Evolutionary conservation across 37 sponge, comb jelly and placozoan species (phyloP).

Genomic region (Petrosia ficiformis): DNA sequence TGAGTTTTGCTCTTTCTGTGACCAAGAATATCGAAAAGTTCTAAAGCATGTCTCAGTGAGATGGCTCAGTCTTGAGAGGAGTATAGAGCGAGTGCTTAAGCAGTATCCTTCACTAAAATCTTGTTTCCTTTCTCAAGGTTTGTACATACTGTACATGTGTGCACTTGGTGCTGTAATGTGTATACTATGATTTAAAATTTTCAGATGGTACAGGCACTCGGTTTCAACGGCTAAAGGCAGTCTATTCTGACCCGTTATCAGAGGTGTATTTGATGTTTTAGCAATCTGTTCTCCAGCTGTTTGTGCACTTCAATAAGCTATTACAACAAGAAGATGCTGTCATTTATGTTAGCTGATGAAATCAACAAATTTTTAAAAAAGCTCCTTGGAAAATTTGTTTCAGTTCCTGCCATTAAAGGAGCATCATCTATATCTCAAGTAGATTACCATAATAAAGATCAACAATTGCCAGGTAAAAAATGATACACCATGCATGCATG

Average conservation of each 20-base stretch:
- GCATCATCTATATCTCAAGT: constrained; percentile 7
- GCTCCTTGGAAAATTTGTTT: constrained; percentile 35
- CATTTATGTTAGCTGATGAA: constrained; percentile 18
- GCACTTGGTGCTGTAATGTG: background rate
- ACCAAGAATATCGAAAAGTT: constrained; percentile 21
- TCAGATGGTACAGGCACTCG: constrained; percentile 8
- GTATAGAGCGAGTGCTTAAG: constrained; percentile 28
- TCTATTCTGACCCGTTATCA: constrained; percentile 14
- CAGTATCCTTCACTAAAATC: constrained; percentile 35
- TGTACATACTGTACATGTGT: no score
- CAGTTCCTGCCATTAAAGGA: constrained; percentile 11
- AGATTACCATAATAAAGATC: background rate
- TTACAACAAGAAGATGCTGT: constrained; percentile 43
- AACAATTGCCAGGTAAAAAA: constrained; percentile 27
- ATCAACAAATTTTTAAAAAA: constrained; percentile 25
- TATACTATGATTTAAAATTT: background rate
- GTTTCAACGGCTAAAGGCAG: constrained; percentile 9
- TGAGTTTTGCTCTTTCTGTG: constrained; percentile 40
- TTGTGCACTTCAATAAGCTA: constrained; percentile 25
- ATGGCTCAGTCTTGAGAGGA: constrained; percentile 46
- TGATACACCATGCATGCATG: no score
- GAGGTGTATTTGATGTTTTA: constrained; percentile 42
- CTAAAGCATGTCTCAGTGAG: constrained; percentile 43
- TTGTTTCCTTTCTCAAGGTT: constrained; percentile 38
- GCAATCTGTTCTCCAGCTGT: constrained; percentile 19